phyloP scores from a whole-genome alignment of 2,113 vertebrate species.

The Panthera tigris region DNA sequence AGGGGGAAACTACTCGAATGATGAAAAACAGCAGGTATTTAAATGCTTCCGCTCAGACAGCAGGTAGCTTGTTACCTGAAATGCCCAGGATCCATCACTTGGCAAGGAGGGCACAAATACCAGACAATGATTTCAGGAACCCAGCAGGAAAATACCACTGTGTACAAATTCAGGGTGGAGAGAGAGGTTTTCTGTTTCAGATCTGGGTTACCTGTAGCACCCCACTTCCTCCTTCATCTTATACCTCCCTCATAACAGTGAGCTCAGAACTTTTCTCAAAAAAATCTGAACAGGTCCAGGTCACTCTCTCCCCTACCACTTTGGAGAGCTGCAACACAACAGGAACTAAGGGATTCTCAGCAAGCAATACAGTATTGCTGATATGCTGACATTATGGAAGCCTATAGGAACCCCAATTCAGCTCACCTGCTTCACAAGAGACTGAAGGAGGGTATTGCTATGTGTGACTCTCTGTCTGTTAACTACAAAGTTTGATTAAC shows the following conservation, averaged over 20 bases:
- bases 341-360: slow-evolving; percentile 42
- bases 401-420: slow-evolving; percentile 51
- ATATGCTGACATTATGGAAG: not conserved
- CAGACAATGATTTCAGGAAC: slow-evolving; percentile 60
- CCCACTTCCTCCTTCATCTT: not conserved
- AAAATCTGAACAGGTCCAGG: slow-evolving; percentile 50
- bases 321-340: slow-evolving; percentile 45
- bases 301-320: slow-evolving; percentile 36
- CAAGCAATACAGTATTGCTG: slow-evolving; percentile 44
- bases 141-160: slow-evolving; percentile 44
- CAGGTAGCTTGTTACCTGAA: slow-evolving; percentile 73
- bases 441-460: slow-evolving; percentile 50
- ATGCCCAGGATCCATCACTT: slow-evolving; percentile 64
- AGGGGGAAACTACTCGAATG: slow-evolving; percentile 55
- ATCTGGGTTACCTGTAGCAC: slow-evolving; percentile 19
- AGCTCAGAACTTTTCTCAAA: slow-evolving; percentile 75
- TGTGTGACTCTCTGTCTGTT: slow-evolving; percentile 25
- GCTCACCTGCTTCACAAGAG: slow-evolving; percentile 53
- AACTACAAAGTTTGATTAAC: slow-evolving; percentile 49
- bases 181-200: slow-evolving; percentile 57
- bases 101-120: not conserved
- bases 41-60: slow-evolving; percentile 77
- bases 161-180: slow-evolving; percentile 59
- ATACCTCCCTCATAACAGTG: slow-evolving; percentile 24
- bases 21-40: slow-evolving; percentile 72